These are phyloP conservation scores for Stictocephala bisonia DNA, from an alignment of 2,888 invertebrate genomes.

Conservation along the genomic window DNA sequence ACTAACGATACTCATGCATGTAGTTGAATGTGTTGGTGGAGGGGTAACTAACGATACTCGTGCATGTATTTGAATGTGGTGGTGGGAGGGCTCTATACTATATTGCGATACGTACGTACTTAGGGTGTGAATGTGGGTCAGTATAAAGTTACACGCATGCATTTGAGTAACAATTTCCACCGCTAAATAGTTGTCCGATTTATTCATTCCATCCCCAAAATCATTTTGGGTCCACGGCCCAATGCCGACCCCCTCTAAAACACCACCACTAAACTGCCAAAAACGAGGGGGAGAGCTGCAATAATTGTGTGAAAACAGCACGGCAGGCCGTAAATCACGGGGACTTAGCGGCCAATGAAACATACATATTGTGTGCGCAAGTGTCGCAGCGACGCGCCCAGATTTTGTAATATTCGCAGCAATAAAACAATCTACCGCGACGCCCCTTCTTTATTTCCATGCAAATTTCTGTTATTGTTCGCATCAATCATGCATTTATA, in stretches of 20 bases:
- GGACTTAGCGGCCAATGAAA: conserved; percentile 32
- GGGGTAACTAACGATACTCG: no score
- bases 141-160: no score
- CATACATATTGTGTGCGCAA: conserved; percentile 22
- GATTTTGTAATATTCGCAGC: conserved; percentile 8
- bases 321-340: conserved; percentile 27
- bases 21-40: no score
- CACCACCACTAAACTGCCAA: background rate
- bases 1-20: no score
- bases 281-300: background rate
- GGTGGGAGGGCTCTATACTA: no score
- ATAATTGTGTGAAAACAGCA: conserved; percentile 29
- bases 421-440: conserved; percentile 35
- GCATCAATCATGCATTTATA: conserved; percentile 27
- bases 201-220: background rate
- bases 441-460: conserved; percentile 37
- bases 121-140: no score
- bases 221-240: no score
- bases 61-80: no score
- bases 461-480: conserved; percentile 38
- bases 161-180: no score
- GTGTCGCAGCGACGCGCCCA: background rate
- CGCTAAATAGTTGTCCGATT: no score
- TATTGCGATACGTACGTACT: no score
- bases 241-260: background rate